A percentile compares a stretch with the other conserved stretches of the same genome.
phyloP scores from a whole-genome alignment of 1,140 invertebrate species.

The Macrotrachela quadricornifera region DNA sequence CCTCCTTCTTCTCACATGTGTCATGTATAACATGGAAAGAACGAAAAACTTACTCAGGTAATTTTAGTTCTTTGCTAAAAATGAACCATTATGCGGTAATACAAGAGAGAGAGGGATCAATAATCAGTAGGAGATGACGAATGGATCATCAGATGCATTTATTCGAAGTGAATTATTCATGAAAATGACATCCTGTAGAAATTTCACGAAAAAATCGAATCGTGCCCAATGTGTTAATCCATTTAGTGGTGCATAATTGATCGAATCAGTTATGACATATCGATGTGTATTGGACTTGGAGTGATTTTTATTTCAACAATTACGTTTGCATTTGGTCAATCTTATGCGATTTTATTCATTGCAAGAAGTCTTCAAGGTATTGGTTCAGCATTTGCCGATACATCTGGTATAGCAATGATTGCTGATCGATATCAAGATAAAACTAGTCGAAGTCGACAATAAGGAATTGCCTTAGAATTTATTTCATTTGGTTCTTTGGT shows the following conservation, averaged over 20 bases:
- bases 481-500: slow-evolving; percentile 98
- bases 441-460: slow-evolving; percentile 68
- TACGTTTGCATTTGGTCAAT: slow-evolving; percentile 86
- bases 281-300: slow-evolving; percentile 89
- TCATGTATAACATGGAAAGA: too few relatives aligned
- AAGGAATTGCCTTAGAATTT: slow-evolving; percentile 91
- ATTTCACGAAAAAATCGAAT: too few relatives aligned
- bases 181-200: too few relatives aligned
- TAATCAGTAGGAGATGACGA: too few relatives aligned
- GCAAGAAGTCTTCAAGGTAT: slow-evolving; percentile 90
- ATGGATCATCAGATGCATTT: too few relatives aligned
- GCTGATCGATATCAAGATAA: slow-evolving; percentile 95
- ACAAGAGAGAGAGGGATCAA: too few relatives aligned
- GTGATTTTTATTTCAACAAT: slow-evolving; percentile 97
- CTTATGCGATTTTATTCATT: slow-evolving; percentile 84
- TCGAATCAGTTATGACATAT: slow-evolving; percentile 88
- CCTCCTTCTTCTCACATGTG: too few relatives aligned
- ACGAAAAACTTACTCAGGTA: too few relatives aligned
- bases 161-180: too few relatives aligned
- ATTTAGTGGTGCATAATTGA: slow-evolving; percentile 91
- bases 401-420: slow-evolving; percentile 93
- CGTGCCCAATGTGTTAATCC: too few relatives aligned
- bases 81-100: too few relatives aligned
- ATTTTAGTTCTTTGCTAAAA: too few relatives aligned
- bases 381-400: slow-evolving; percentile 96